Evolutionary conservation across 2,888 invertebrate species (phyloP).

Genomic region (Drosophila parthenogenetica): DNA sequence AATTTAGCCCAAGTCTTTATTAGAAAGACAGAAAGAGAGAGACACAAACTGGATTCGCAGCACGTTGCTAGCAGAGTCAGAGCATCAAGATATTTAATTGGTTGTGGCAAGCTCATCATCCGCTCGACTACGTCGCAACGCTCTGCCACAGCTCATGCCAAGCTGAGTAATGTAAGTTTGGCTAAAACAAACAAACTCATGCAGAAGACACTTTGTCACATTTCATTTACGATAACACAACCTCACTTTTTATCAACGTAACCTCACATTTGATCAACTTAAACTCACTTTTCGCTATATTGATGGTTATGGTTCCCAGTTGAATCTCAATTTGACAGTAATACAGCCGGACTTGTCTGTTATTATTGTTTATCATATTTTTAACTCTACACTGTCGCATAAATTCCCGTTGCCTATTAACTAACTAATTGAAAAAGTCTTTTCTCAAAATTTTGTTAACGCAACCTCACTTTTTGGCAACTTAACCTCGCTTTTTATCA

Average conservation of each 20-base stretch:
- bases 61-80: conserved; percentile 36
- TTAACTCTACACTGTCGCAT: too few relatives aligned
- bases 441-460: not conserved
- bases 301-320: too few relatives aligned
- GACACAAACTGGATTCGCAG: conserved; percentile 58
- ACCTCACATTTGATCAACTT: conserved; percentile 1
- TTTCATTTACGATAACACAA: not conserved
- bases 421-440: not conserved
- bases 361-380: too few relatives aligned
- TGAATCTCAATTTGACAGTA: too few relatives aligned
- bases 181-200: not conserved
- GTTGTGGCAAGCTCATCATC: conserved; percentile 65
- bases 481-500: conserved; percentile 7
- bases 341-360: too few relatives aligned
- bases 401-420: too few relatives aligned
- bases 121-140: conserved; percentile 39
- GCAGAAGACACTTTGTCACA: conserved; percentile 2
- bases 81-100: conserved; percentile 69
- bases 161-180: conserved; percentile 27
- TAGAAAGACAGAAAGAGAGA: conserved; percentile 53
- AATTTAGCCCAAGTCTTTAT: conserved; percentile 59
- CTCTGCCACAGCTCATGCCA: conserved; percentile 52
- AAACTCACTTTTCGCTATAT: not conserved
- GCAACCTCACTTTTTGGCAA: not conserved
- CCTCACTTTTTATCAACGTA: conserved; percentile 1